phyloP scores from a whole-genome alignment of 2,113 vertebrate genomes.

The Meriones unguiculatus region DNA sequence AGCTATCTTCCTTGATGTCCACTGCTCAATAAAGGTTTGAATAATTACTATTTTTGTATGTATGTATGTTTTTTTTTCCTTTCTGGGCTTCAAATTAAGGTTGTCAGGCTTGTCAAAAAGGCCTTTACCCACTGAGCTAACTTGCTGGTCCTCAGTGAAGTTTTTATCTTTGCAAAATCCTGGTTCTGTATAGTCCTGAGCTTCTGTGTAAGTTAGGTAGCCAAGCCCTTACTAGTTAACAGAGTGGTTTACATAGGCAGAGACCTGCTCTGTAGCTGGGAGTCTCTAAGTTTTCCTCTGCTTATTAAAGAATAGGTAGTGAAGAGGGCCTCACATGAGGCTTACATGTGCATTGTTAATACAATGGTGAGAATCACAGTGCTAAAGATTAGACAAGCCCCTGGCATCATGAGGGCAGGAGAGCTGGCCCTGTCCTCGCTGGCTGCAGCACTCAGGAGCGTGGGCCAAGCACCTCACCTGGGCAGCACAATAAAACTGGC shows the following conservation, averaged over 20 bases:
- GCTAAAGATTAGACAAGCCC: neutral
- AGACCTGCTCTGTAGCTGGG: neutral
- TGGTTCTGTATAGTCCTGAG: neutral
- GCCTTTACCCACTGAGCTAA: no score
- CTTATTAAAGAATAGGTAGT: neutral
- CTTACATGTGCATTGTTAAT: neutral
- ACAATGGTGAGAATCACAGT: neutral
- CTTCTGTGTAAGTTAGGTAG: no score
- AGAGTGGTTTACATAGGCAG: accelerated
- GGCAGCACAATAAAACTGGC: no score
- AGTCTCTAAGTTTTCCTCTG: neutral
- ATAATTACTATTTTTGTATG: neutral
- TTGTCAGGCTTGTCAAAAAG: neutral
- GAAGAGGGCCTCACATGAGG: neutral
- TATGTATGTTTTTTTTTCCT: neutral
- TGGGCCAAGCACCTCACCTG: no score
- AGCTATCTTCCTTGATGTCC: neutral
- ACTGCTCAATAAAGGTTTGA: neutral
- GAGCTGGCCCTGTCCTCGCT: no score
- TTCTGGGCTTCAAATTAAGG: neutral
- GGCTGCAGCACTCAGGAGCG: no score
- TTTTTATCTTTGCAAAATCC: neutral
- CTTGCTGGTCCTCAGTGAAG: neutral
- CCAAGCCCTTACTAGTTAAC: neutral
- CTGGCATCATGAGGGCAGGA: no score